Base-by-base conservation (phyloP, 1,140 invertebrate species). In the Drosophila ambigua region DNA sequence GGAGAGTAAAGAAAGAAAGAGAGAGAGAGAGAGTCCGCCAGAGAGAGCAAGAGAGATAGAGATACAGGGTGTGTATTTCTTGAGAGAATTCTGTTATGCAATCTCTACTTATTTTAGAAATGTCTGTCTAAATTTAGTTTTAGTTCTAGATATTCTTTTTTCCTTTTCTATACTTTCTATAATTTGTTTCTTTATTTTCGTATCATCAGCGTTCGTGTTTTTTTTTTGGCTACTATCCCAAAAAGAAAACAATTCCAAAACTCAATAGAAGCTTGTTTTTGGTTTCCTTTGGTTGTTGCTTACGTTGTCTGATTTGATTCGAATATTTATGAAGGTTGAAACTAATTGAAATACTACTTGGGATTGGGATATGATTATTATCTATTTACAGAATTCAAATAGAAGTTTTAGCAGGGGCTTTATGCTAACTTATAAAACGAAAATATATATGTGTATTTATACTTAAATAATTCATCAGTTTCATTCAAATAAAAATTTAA, bases 111-210 rank as follows among this genome's bases (percentile, higher is more conserved):
- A 43, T 68, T 53, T 60, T 50, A 39, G 28, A 44, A 57, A 13
- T 20, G 9, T n/a, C 49, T 58, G 58, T 77, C 77, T 85, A 85
- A 77, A 64, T 74, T 75, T 87, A 85, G 64, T 51, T 48, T 62
- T 48, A 41, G 13, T 53, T 55, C 72, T 72, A 68, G 53, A 69
- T 64, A 82, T 60, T 13, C 41, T n/a, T 35, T 7, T 63, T 41
- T 61, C 43, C 53, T 20, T 20, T 20, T 20, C 20, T 23, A 44
- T 63, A 45, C 48, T 46, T 61, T 58, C 48, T 50, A 15, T 52
- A 15, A 15, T 45, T 52, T 8, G 39, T 53, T 49, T 76, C 11
- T 60, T 52, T 55, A 57, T 72, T 44, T 75, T 66, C 5, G 51
- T 75, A 41, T 58, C 75, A 75, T 78, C 67, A 64, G 6, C 45